These are phyloP conservation scores for Lamellibrachia columna DNA, from an alignment of 2,888 invertebrate genomes.

Conservation along the genomic window DNA sequence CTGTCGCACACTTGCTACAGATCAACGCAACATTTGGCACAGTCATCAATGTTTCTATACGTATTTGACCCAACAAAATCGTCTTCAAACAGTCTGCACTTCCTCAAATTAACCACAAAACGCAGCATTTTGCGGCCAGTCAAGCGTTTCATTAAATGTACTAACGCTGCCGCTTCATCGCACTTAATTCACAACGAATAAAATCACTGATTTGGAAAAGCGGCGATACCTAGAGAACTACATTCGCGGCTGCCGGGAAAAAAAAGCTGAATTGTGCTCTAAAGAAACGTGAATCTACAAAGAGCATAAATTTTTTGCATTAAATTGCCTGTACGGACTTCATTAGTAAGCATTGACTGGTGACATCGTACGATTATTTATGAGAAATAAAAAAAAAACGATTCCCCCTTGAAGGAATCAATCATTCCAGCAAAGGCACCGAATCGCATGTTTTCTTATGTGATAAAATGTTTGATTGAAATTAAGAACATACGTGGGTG, in stretches of 20 bases:
- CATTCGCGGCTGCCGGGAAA: background rate
- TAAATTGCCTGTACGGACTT: background rate
- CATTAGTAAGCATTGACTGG: no score
- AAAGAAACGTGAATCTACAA: background rate
- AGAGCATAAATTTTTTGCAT: background rate
- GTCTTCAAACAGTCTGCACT: background rate
- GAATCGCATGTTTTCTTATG: background rate
- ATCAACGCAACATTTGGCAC: background rate
- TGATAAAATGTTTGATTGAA: background rate
- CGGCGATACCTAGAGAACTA: background rate
- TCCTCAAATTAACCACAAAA: slow-evolving; percentile 16
- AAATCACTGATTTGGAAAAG: background rate
- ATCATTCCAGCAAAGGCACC: background rate
- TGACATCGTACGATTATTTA: no score
- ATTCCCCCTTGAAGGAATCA: background rate
- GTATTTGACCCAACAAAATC: slow-evolving; percentile 16
- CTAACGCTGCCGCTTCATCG: background rate
- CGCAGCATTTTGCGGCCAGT: background rate
- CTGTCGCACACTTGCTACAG: background rate
- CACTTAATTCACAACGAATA: slow-evolving; percentile 1
- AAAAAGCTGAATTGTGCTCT: background rate
- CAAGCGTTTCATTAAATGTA: background rate
- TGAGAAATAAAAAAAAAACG: background rate
- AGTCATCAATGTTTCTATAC: background rate
- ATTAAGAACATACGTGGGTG: background rate